Evolutionary conservation across 2,888 invertebrate genomes (phyloP), one percentile per base, ranked within the genome.

Genomic region (Cantharis nigra): DNA sequence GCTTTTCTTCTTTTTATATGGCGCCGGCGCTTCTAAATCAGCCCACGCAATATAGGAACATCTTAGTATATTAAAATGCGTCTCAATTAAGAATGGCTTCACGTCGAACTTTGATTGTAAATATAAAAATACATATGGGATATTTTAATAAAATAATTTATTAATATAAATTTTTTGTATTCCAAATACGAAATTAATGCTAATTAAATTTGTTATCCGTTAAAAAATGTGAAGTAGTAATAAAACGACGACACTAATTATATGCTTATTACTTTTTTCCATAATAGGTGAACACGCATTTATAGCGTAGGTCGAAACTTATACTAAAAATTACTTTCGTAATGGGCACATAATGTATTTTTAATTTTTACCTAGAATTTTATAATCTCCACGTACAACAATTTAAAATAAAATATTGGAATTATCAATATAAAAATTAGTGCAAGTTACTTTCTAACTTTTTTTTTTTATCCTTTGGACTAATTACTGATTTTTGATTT

Each of bases 21-120:
- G 82, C 83, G 83, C 83, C 83, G 82, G 83, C 82, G 83, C 82
- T 79, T 75, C 75, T 80, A 72, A 74, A 70, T 74, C 81, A 64
- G 77, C 83, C 83, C 81, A 83, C 83, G 81, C 81, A 78, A 78
- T 73, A 74, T 79, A 77, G 71, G 78, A 79, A 75, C 76, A 77
- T 79, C 80, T 79, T 80, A 78, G 74, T 74, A 76, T 70, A 79
- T 79, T 71, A 74, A 74, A 79, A 74, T 76, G 72, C 75, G 73
- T 78, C 69, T 76, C 64, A 72, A 75, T 69, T 72, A 78, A 70
- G 75, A 13, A 67, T n/a, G 16, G 23, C 26, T 67, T 26, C 65
- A 67, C 49, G 49, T 49, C 49, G 49, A 49, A 49, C n/a, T 49
- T 49, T 49, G 7, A 49, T 49, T 49, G n/a, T n/a, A n/a, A 49